Base-by-base conservation (phyloP, 2,888 invertebrate species). In the Serrognathus titanus region DNA sequence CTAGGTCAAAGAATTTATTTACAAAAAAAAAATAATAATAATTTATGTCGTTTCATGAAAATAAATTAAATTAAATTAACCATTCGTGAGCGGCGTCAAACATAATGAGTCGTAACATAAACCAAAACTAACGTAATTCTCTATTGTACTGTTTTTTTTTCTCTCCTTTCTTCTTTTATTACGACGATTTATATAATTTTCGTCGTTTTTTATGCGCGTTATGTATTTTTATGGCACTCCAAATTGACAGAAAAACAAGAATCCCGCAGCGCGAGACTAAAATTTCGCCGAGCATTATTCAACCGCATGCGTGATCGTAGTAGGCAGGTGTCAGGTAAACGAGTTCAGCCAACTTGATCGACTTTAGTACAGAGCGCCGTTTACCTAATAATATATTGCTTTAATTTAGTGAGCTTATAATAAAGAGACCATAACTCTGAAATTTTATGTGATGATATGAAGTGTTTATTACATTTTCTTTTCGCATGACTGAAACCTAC, bases 241-340 rank as follows among this genome's bases (percentile, higher is more conserved):
- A 69, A 71, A 73, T 71, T 73, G 73, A 73, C 73, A 70, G 71
- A 70, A 71, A 71, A 72, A 72, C 73, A 71, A 71, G 72, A 68
- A 67, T 67, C 73, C 72, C 69, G 71, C 69, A 57, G 73, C 58
- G 73, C 63, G 66, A 64, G 63, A 61, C 64, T 62, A 59, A 64
- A 55, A 64, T 66, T 66, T 66, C 65, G 67, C 68, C 60, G 64
- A 64, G 63, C 68, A 64, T 66, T 66, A 67, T 66, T 70, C 66
- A 67, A 65, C 58, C 56, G 55, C 63, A 69, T 72, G 71, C 71
- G 71, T 72, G 72, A 71, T 73, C 69, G 55, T 57, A 63, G 62
- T 53, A 64, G 65, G 63, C 65, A 66, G 65, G 65, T 66, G 65
- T 64, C 64, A 62, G 64, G 58, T 60, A 61, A 71, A 71, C 71